These are phyloP conservation scores for Channa argus DNA, from an alignment of 2,113 vertebrate species.

Conservation along the genomic window DNA sequence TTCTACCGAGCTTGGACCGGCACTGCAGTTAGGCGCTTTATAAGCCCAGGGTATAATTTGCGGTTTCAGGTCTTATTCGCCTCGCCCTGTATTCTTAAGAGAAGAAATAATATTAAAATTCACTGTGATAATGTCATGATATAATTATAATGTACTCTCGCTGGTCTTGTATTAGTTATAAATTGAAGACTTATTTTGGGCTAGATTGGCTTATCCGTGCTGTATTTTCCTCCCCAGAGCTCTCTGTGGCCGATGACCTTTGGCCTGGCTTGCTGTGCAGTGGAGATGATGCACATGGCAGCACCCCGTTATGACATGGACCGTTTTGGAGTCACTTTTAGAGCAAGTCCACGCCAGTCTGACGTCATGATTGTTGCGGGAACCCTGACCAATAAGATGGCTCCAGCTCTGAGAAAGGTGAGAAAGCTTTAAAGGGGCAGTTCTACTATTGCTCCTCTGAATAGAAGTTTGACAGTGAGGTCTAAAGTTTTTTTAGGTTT, in stretches of 20 bases:
- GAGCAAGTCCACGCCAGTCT: slow-evolving; percentile 92
- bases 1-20: no score
- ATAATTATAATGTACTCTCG: no score
- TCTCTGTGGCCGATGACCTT: slow-evolving; percentile 99
- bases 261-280: slow-evolving; percentile 93
- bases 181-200: no score
- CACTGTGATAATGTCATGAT: no score
- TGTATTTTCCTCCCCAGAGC: slow-evolving; percentile 80
- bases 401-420: slow-evolving; percentile 94
- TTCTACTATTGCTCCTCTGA: no score
- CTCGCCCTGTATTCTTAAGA: no score
- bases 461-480: background rate
- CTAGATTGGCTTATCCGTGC: background rate
- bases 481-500: background rate
- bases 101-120: no score
- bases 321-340: slow-evolving; percentile 95
- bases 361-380: slow-evolving; percentile 98
- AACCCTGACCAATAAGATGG: slow-evolving; percentile 98
- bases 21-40: no score
- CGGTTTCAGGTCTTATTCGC: no score
- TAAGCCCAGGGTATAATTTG: no score
- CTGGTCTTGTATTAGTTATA: no score
- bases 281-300: slow-evolving; percentile 99
- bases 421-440: background rate
- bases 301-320: slow-evolving; percentile 98